Evolutionary conservation across 1,140 invertebrate species (phyloP).

Genomic region (Platorchestia sp.): DNA sequence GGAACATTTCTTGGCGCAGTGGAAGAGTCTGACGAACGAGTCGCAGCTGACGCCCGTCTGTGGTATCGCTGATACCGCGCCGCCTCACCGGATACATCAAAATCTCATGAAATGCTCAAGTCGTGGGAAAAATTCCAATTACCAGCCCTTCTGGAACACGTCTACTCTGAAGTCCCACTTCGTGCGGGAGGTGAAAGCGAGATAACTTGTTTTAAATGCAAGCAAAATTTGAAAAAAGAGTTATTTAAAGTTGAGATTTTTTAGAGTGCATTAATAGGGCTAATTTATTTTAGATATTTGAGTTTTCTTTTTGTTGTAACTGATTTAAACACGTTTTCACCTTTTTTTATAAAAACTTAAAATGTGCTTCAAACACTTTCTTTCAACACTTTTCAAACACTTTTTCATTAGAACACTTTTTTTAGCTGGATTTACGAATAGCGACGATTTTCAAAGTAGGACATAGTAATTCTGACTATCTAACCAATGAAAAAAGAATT

Average conservation of each 20-base stretch:
- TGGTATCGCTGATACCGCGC: not conserved
- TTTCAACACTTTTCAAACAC: no score
- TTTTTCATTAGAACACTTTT: no score
- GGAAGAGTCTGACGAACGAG: not conserved
- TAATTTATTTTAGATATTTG: not conserved
- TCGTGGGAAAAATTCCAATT: not conserved
- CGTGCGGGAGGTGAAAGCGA: not conserved
- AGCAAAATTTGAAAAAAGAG: not conserved
- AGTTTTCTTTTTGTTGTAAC: no score
- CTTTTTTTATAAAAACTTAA: no score
- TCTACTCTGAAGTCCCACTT: not conserved
- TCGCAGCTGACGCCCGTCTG: not conserved
- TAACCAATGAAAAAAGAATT: no score
- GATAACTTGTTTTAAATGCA: not conserved
- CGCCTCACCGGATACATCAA: not conserved
- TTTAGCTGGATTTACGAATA: no score
- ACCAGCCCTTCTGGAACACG: not conserved
- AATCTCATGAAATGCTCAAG: not conserved
- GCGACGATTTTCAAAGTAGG: no score
- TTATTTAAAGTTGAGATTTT: not conserved
- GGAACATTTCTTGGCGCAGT: not conserved
- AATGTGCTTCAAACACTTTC: no score
- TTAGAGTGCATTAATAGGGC: not conserved
- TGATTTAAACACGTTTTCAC: no score
- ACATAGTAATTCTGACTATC: no score